Evolutionary conservation across 1,140 invertebrate species (phyloP).

Genomic region (Chironomus tepperi): DNA sequence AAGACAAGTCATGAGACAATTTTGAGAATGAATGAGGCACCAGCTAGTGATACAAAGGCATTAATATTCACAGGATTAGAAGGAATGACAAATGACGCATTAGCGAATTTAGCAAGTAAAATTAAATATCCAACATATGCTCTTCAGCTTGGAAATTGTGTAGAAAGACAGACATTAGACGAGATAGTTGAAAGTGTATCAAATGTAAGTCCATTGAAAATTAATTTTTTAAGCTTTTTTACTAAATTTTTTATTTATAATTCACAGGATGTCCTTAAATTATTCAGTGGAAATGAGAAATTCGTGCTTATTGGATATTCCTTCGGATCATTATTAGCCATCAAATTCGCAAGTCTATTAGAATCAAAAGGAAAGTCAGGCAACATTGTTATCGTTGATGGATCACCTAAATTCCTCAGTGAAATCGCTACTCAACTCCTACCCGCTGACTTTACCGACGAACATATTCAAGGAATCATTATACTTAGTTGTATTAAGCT

Average conservation of each 20-base stretch:
- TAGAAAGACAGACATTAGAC: constrained; percentile 19
- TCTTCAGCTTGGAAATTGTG: constrained; percentile 32
- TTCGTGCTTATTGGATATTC: not conserved
- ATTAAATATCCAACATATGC: constrained; percentile 31
- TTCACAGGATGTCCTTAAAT: not conserved
- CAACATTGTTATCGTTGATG: constrained; percentile 48
- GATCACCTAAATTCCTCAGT: constrained; percentile 48
- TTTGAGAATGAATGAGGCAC: constrained; percentile 37
- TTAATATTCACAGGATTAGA: constrained; percentile 77
- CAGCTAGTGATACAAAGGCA: constrained; percentile 40
- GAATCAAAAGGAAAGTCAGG: constrained; percentile 49
- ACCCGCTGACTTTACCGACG: constrained; percentile 39
- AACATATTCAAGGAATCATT: constrained; percentile 45
- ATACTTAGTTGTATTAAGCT: constrained; percentile 44
- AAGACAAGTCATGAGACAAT: constrained; percentile 32
- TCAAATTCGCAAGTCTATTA: constrained; percentile 46
- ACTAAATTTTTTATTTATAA: not conserved
- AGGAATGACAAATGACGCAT: constrained; percentile 49
- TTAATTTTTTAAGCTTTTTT: constrained; percentile 34
- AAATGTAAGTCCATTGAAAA: constrained; percentile 35
- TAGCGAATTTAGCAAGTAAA: constrained; percentile 32
- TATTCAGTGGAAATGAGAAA: not conserved
- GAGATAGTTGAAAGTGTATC: not conserved
- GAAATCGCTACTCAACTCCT: constrained; percentile 31
- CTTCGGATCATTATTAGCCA: constrained; percentile 33